Percentiles rank a stretch among this genome's conserved stretches.
Conservation (phyloP, 2,113 vertebrate genomes). For the Poeciliopsis prolifica region DNA sequence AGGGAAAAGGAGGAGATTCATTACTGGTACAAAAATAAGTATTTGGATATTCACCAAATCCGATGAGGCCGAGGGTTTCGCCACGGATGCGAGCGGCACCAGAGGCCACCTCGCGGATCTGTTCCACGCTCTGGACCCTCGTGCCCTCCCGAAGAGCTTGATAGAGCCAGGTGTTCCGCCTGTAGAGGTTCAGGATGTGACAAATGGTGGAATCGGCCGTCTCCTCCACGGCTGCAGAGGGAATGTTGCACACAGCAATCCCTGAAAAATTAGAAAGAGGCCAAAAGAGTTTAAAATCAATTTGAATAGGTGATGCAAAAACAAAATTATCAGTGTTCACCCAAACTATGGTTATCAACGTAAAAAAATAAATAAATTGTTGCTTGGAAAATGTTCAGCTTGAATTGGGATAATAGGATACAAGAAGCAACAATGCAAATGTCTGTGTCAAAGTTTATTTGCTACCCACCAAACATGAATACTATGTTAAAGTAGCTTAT, state of each 20-base stretch:
- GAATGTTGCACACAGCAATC: constrained; percentile 97
- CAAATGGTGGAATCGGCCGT: constrained; percentile 95
- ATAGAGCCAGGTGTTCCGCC: constrained; percentile 99
- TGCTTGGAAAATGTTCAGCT: not conserved
- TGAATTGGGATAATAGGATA: not conserved
- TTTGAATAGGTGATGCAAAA: not conserved
- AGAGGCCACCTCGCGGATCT: constrained; percentile 94
- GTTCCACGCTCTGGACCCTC: constrained; percentile 95
- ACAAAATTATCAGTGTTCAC: too few species aligned
- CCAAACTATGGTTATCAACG: not conserved
- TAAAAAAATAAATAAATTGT: not conserved
- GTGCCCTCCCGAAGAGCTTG: constrained; percentile 97
- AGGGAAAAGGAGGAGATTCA: not conserved
- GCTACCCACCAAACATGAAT: too few species aligned
- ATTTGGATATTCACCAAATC: constrained; percentile 84
- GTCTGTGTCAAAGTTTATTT: too few species aligned
- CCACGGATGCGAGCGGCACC: constrained; percentile 94
- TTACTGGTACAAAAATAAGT: not conserved
- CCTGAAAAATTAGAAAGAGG: constrained; percentile 73
- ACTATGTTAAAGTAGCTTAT: too few species aligned
- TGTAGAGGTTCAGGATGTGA: constrained; percentile 95
- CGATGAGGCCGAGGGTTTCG: constrained; percentile 95
- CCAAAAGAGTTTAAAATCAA: not conserved
- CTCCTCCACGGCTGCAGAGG: constrained; percentile 94
- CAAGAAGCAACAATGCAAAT: too few species aligned